Base-by-base conservation (phyloP, 2,797 vertebrate genomes). In the Spinibarbus caldwelli region DNA sequence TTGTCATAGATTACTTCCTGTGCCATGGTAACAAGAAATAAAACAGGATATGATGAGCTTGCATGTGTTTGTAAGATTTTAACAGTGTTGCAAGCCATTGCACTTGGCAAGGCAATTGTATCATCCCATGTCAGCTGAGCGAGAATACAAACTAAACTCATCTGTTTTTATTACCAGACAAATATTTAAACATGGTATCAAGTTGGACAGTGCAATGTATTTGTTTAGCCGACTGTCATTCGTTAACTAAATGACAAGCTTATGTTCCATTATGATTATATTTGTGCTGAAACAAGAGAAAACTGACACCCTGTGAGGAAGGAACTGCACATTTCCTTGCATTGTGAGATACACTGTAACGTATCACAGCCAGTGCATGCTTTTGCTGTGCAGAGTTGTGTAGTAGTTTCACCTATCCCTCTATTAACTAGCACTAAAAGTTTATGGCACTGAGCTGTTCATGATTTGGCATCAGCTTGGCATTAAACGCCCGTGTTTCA, bases 41-140 rank as follows among this genome's bases (percentile, higher is more conserved):
- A 90, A 95, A 95, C 93, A 95, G 94, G 94, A 95, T 94, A 88
- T 87, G 87, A 86, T 89, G 86, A 80, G 47, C 38, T 84, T 85
- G 83, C 85, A 82, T 87, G 89, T 43, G 52, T 88, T 78, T 68
- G 11, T 81, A 88, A 79, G 85, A 86, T 19, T 29, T 23, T 52
- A 88, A 85, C 43, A 85, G 90, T 89, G 52, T 87, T 92, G 64
- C 38, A 79, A 79, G 1, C 41, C 29, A 14, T 15, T 70, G 26
- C 38, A 52, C 47, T 54, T 54, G 66, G 26, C 29, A 49, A 34
- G 21, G 62, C 11, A 10, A 67, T 21, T 10, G 34, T 84, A 34
- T 70, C 83, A 75, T 45, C 82, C 5, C 34, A 43, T 84, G 34
- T 78, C 54, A 57, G 47, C 57, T 84, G 38, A 75, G 78, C 36